phyloP scores from a whole-genome alignment of 2,113 vertebrate genomes.

The Myrmecobius fasciatus region DNA sequence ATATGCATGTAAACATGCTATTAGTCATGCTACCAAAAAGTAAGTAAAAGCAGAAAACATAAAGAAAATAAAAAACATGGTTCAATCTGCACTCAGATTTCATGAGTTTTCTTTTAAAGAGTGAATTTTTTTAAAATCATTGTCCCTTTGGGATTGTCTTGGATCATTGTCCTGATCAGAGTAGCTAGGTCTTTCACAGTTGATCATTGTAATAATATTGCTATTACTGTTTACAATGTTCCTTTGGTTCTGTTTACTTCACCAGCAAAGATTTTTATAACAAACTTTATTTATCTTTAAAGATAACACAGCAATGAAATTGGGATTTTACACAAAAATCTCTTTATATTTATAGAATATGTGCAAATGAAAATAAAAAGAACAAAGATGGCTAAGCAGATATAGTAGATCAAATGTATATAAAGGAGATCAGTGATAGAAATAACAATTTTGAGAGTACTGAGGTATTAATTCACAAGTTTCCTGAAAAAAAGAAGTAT shows the following conservation, averaged over 20 bases:
- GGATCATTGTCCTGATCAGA: background rate
- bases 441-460: background rate
- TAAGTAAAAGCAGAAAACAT: too few species aligned
- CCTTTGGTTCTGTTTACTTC: background rate
- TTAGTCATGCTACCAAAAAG: too few species aligned
- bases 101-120: too few species aligned
- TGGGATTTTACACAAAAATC: background rate
- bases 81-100: too few species aligned
- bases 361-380: background rate
- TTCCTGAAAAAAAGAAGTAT: background rate
- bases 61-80: too few species aligned
- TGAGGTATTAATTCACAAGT: background rate
- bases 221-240: background rate
- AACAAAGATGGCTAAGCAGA: background rate
- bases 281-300: background rate
- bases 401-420: background rate
- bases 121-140: background rate
- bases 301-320: background rate
- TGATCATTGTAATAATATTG: background rate
- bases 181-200: background rate
- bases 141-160: background rate
- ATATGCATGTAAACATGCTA: too few species aligned
- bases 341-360: background rate
- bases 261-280: background rate
- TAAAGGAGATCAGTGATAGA: background rate